A percentile compares a stretch with the other conserved stretches of the same genome.
Evolutionary conservation across 1,140 invertebrate species (phyloP).

Genomic region (Druon quercuslanigerum): DNA sequence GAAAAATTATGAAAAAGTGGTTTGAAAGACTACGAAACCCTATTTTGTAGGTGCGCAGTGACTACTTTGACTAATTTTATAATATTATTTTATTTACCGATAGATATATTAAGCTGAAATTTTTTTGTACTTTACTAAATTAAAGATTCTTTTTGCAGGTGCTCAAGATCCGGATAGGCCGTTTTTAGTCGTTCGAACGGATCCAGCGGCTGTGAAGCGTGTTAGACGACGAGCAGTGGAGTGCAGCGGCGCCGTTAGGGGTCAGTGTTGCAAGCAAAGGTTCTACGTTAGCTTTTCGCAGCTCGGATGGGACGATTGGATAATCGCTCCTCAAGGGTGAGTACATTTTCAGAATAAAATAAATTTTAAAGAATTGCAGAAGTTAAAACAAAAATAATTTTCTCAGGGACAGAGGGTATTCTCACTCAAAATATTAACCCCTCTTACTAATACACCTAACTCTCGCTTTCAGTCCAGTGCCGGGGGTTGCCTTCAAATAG

Average conservation of each 20-base stretch:
- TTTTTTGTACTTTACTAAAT: constrained; percentile 28
- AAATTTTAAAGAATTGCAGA: not conserved
- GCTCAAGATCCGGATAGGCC: constrained; percentile 81
- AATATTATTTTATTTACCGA: not conserved
- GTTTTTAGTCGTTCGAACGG: constrained; percentile 89
- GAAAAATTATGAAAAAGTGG: no score
- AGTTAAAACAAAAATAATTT: no score
- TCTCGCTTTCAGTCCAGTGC: no score
- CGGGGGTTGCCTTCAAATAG: no score
- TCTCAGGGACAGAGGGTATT: no score
- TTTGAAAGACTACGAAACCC: not conserved
- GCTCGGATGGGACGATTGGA: constrained; percentile 96
- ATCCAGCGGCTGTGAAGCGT: constrained; percentile 79
- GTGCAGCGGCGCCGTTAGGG: constrained; percentile 84
- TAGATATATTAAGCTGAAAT: constrained; percentile 27
- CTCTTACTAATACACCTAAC: no score
- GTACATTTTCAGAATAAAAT: constrained; percentile 22
- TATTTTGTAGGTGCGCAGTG: no score
- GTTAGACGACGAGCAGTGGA: constrained; percentile 88
- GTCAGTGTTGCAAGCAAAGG: constrained; percentile 92
- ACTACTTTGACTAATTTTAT: no score
- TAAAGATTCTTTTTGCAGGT: constrained; percentile 49
- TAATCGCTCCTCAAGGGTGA: constrained; percentile 88
- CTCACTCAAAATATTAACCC: no score
- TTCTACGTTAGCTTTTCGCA: constrained; percentile 94